Evolutionary conservation across 2,888 invertebrate species (phyloP).

Genomic region (Mythimna albipuncta): DNA sequence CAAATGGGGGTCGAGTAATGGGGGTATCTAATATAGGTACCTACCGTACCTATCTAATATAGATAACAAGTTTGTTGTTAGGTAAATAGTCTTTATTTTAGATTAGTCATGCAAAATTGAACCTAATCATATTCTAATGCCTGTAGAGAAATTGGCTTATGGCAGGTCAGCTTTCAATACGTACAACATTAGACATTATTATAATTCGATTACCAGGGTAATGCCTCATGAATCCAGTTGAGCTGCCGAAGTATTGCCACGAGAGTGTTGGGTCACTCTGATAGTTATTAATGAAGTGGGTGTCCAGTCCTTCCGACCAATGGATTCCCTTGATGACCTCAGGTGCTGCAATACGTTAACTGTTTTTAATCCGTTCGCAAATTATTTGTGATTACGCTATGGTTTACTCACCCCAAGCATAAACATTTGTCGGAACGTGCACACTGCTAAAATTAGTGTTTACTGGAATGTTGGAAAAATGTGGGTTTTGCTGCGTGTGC

Average conservation of each 20-base stretch:
- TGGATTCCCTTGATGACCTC: slow-evolving; percentile 97
- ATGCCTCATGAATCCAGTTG: slow-evolving; percentile 98
- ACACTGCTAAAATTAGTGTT: slow-evolving; percentile 96
- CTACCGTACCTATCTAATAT: too few relatives aligned
- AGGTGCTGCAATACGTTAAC: slow-evolving; percentile 90
- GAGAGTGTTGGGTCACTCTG: slow-evolving; percentile 96
- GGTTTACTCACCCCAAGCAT: slow-evolving; percentile 93
- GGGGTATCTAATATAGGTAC: too few relatives aligned
- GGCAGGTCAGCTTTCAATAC: too few relatives aligned
- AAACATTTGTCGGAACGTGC: slow-evolving; percentile 99
- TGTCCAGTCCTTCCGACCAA: slow-evolving; percentile 98
- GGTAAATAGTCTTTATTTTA: too few relatives aligned
- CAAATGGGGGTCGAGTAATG: too few relatives aligned
- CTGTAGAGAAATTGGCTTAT: too few relatives aligned
- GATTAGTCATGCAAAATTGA: too few relatives aligned
- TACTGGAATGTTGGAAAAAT: slow-evolving; percentile 95
- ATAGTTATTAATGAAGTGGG: slow-evolving; percentile 96
- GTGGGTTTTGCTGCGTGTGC: slow-evolving; percentile 92
- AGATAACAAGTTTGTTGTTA: too few relatives aligned
- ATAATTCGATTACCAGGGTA: slow-evolving; percentile 94
- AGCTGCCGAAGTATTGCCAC: slow-evolving; percentile 99
- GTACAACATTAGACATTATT: not conserved
- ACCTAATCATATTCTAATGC: too few relatives aligned
- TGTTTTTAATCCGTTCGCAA: slow-evolving; percentile 30
- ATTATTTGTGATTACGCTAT: slow-evolving; percentile 42